Conservation (phyloP, 2,888 invertebrate species). For the Zygaena filipendulae region DNA sequence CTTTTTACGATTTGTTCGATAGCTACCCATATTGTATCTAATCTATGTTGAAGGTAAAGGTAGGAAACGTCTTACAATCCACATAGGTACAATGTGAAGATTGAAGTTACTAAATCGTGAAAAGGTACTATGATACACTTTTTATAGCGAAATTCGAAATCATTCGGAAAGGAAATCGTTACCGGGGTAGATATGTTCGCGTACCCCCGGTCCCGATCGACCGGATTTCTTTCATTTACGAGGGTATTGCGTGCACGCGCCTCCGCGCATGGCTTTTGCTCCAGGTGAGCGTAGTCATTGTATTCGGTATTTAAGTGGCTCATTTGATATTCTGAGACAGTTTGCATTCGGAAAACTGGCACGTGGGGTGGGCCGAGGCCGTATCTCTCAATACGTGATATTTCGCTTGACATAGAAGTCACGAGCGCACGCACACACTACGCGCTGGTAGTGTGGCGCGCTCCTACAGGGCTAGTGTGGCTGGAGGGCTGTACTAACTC, state of each 20-base stretch:
- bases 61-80: too few relatives aligned
- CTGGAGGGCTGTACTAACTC: conserved; percentile 11
- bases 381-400: conserved; percentile 24
- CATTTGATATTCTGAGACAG: conserved; percentile 67
- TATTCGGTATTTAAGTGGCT: conserved; percentile 65
- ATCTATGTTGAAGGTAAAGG: too few relatives aligned
- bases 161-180: conserved; percentile 67
- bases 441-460: conserved; percentile 12
- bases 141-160: conserved; percentile 65
- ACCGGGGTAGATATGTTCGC: conserved; percentile 58
- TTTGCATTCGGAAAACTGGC: conserved; percentile 59
- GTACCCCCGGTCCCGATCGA: conserved; percentile 47
- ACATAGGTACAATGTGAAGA: too few relatives aligned
- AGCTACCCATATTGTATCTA: too few relatives aligned
- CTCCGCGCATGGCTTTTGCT: conserved; percentile 50
- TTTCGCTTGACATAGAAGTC: conserved; percentile 30
- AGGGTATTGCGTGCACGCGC: conserved; percentile 61
- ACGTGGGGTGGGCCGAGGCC: conserved; percentile 37
- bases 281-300: conserved; percentile 64
- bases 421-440: conserved; percentile 26
- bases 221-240: conserved; percentile 58
- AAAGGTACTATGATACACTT: conserved; percentile 55
- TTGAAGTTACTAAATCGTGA: conserved; percentile 59
- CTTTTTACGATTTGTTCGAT: too few relatives aligned
- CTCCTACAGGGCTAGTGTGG: too few relatives aligned